Evolutionary conservation across 2,797 vertebrate genomes (phyloP).

Genomic region (Trichosurus vulpecula): DNA sequence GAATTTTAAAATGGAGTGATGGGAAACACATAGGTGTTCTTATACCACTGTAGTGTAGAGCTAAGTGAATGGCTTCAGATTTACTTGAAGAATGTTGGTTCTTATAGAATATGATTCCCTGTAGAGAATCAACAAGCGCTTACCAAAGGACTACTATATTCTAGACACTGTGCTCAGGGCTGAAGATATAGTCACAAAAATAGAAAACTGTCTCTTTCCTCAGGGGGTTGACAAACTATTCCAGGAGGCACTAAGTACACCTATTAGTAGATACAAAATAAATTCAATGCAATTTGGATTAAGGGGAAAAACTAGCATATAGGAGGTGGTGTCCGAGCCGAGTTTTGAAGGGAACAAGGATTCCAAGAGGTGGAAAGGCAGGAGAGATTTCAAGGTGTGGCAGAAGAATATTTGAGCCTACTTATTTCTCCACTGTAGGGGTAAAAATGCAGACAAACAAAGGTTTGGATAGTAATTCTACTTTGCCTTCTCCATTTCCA

Average conservation of each 20-base stretch:
- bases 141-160: not conserved
- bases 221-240: not conserved
- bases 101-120: not conserved
- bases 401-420: not conserved
- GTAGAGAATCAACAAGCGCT: not conserved
- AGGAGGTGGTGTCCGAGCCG: not conserved
- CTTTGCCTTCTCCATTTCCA: not conserved
- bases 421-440: not conserved
- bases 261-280: not conserved
- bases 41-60: not conserved
- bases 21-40: rapidly evolving
- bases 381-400: not conserved
- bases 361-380: not conserved
- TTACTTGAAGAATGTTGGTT: too few species aligned
- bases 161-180: not conserved
- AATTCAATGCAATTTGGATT: not conserved
- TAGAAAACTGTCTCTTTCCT: not conserved
- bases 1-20: not conserved
- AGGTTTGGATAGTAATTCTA: not conserved
- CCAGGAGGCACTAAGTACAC: not conserved
- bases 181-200: not conserved
- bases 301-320: not conserved
- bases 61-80: rapidly evolving
- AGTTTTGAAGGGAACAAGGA: not conserved
- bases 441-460: rapidly evolving